phyloP scores from a whole-genome alignment of 2,888 invertebrate species.

The Formica aserva region DNA sequence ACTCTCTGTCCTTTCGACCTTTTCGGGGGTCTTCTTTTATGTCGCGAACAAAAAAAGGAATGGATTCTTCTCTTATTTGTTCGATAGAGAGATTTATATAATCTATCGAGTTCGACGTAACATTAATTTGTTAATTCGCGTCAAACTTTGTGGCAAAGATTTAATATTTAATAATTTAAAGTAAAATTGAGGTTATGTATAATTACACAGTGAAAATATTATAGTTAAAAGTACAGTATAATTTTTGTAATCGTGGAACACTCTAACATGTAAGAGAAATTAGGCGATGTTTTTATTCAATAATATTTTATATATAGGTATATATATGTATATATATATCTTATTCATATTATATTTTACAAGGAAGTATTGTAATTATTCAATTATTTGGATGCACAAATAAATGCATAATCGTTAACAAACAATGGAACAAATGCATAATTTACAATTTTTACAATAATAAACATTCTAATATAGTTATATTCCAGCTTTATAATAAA shows the following conservation, averaged over 20 bases:
- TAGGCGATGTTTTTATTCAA: too few species aligned
- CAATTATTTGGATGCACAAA: too few species aligned
- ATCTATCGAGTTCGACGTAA: neutral
- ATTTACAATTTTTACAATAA: neutral
- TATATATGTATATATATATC: too few species aligned
- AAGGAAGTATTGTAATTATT: neutral
- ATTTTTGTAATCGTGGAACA: neutral
- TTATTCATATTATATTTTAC: neutral
- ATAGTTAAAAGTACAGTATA: neutral
- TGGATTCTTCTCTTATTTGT: neutral
- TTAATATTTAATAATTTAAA: neutral
- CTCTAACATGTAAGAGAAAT: neutral
- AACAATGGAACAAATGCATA: too few species aligned
- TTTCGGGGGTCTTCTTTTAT: conserved; percentile 3
- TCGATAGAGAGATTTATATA: neutral
- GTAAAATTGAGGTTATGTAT: neutral
- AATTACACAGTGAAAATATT: neutral
- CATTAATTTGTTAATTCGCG: neutral
- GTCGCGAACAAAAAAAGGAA: neutral
- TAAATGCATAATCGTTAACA: neutral
- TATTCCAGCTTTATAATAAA: neutral
- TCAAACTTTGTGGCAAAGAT: neutral
- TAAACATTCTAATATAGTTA: neutral
- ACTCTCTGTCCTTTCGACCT: conserved; percentile 13
- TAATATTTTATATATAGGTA: too few species aligned